A percentile compares a stretch with the other conserved stretches of the same genome.
These are phyloP conservation scores for Dorcus hopei DNA, from an alignment of 2,888 invertebrate species.

Conservation along the genomic window DNA sequence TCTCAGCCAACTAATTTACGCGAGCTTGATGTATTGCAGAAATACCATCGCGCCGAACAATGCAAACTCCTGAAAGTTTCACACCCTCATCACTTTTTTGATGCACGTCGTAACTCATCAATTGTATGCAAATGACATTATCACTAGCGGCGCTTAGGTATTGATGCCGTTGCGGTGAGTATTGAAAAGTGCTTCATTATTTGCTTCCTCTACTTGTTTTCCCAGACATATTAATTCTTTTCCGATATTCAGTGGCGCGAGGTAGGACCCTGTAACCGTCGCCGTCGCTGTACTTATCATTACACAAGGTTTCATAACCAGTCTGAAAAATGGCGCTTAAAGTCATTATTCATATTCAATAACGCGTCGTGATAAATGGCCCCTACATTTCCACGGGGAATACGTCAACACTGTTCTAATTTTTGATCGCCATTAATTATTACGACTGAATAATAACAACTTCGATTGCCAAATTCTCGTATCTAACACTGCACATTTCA, in stretches of 20 bases:
- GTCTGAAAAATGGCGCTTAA: slow-evolving; percentile 31
- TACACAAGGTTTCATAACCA: background rate
- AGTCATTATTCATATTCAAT: slow-evolving; percentile 31
- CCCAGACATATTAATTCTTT: slow-evolving; percentile 27
- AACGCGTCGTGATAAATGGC: slow-evolving; percentile 29
- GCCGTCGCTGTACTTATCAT: no score
- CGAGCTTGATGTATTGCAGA: slow-evolving; percentile 21
- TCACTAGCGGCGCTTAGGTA: slow-evolving; percentile 23
- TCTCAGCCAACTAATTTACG: background rate
- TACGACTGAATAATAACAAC: background rate
- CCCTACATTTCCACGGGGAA: slow-evolving; percentile 2
- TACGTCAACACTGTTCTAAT: slow-evolving; percentile 22
- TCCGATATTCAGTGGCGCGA: slow-evolving; percentile 24
- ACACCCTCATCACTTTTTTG: slow-evolving; percentile 27
- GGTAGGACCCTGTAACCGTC: background rate
- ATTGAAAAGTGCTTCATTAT: slow-evolving; percentile 8
- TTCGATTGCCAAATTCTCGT: background rate
- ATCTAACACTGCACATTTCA: background rate
- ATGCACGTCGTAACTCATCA: slow-evolving; percentile 31
- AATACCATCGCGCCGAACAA: slow-evolving; percentile 6
- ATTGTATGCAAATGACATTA: slow-evolving; percentile 32
- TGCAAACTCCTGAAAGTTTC: slow-evolving; percentile 24
- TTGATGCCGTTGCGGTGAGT: slow-evolving; percentile 20
- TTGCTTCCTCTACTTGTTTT: slow-evolving; percentile 29
- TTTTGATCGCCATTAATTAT: slow-evolving; percentile 20